A percentile compares a stretch with the other conserved stretches of the same genome.
phyloP scores from a whole-genome alignment of 92 coral and sea anemone genomes.

The Phenganax stokvisi region DNA sequence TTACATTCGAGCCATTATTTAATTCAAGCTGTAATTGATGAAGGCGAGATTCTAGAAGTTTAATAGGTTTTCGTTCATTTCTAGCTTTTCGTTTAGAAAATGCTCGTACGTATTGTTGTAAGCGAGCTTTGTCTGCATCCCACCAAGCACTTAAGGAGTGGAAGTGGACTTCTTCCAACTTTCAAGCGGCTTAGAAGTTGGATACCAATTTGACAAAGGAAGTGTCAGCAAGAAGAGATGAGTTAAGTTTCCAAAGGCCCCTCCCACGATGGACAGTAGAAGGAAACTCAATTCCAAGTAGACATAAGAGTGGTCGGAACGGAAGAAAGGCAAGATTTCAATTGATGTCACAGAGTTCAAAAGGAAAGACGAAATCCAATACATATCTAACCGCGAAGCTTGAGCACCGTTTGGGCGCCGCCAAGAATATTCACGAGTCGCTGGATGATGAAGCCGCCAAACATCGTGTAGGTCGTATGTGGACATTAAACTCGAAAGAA shows the following conservation, averaged over 20 bases:
- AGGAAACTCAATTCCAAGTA: conserved; percentile 9
- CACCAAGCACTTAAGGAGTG: conserved; percentile 45
- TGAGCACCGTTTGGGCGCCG: conserved; percentile 15
- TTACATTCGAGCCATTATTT: neutral
- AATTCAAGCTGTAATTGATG: too few species aligned
- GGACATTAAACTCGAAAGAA: neutral
- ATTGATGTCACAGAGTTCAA: conserved; percentile 18
- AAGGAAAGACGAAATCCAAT: conserved; percentile 23
- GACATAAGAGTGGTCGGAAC: conserved; percentile 46
- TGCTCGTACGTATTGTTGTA: conserved; percentile 12
- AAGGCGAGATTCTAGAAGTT: neutral
- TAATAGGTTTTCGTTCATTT: neutral
- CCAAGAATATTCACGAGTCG: conserved; percentile 13
- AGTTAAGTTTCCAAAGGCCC: conserved; percentile 54
- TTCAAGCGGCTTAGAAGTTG: conserved; percentile 40
- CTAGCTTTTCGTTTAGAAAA: neutral
- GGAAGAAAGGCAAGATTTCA: conserved; percentile 16
- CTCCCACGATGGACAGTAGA: conserved; percentile 22
- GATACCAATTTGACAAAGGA: neutral
- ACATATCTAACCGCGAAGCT: conserved; percentile 43
- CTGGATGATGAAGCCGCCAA: conserved; percentile 42
- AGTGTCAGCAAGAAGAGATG: conserved; percentile 29
- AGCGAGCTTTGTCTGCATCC: conserved; percentile 48
- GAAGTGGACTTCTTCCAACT: neutral
- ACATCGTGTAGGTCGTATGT: neutral